Base-by-base conservation (phyloP, 2,797 vertebrate genomes). In the Syndactyla subalaris region DNA sequence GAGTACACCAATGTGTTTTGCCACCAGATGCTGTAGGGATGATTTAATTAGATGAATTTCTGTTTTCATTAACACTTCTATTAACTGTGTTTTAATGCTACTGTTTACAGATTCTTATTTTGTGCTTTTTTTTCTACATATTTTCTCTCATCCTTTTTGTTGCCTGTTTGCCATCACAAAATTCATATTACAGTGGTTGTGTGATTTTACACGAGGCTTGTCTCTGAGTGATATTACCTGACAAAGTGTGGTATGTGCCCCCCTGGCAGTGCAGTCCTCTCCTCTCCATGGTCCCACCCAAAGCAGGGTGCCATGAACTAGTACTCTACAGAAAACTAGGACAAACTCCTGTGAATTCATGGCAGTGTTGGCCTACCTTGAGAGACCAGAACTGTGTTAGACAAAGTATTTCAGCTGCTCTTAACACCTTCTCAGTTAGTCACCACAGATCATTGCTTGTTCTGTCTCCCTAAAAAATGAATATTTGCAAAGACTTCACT, bases 401-500 rank as follows among this genome's bases (percentile, higher is more conserved):
- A 62, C 14, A 32, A 49, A 86, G 51, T 75, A 39, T 85, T 88
- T 90, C 54, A 91, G 54, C 32, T 89, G 27, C 89, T 62, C 18
- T 89, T 85, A 75, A 67, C 55, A 94, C 51, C 41, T 55, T 83
- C 7, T 1, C 30, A 59, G 32, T 77, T 92, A 81, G 66, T 71
- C 14, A 41, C 63, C 15, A 26, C 70, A 70, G n/a, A 78, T 58
- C n/a, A 26, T 26, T 93, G 71, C 67, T 48, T 85, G 23, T 63
- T 80, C 20, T 84, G 65, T 89, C 59, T 93, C 93, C 66, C 54
- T 24, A 86, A 94, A 93, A 88, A 82, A 34, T 21, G 32, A 94
- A 82, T 34, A 32, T 81, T 93, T 92, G 78, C 89, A 86, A 89
- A 91, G 61, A 70, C 34, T 94, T 91, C 63, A 62, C 14, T 74